Evolutionary conservation across 2,113 vertebrate species (phyloP).

Genomic region (Fulmarus glacialis): DNA sequence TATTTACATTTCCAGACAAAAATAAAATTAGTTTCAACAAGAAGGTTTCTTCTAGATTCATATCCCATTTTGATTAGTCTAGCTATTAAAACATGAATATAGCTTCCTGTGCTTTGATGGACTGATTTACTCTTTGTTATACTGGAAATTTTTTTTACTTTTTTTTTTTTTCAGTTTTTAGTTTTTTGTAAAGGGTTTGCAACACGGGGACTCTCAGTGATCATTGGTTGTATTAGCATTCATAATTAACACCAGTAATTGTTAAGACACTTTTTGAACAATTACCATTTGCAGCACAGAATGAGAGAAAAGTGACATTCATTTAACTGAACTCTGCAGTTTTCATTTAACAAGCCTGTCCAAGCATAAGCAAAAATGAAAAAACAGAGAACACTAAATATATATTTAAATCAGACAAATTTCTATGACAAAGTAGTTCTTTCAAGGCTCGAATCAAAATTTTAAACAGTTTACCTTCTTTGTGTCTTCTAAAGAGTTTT

Average conservation of each 20-base stretch:
- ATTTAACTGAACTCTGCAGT: constrained; percentile 4
- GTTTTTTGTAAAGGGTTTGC: background rate
- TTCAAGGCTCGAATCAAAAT: constrained; percentile 60
- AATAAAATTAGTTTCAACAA: constrained; percentile 41
- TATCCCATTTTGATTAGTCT: background rate
- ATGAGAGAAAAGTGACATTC: constrained; percentile 32
- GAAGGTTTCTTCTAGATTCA: background rate
- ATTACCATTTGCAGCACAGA: background rate
- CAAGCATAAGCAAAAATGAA: constrained; percentile 47
- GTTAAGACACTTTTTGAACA: constrained; percentile 1
- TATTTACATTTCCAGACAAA: constrained; percentile 42
- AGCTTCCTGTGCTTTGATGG: background rate
- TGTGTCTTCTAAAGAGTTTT: constrained; percentile 74
- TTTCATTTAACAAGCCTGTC: constrained; percentile 32
- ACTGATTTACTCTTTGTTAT: constrained; percentile 7
- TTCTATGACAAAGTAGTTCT: constrained; percentile 49
- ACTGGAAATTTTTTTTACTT: background rate
- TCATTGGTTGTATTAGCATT: background rate
- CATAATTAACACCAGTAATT: constrained; percentile 28
- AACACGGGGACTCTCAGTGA: background rate
- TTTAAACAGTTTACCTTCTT: constrained; percentile 72
- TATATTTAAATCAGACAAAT: constrained; percentile 57
- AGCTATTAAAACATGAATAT: background rate
- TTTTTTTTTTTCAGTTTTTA: too few species aligned
- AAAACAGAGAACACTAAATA: constrained; percentile 33